Evolutionary conservation across 1,140 invertebrate species (phyloP).

Genomic region (Goniozus legneri): DNA sequence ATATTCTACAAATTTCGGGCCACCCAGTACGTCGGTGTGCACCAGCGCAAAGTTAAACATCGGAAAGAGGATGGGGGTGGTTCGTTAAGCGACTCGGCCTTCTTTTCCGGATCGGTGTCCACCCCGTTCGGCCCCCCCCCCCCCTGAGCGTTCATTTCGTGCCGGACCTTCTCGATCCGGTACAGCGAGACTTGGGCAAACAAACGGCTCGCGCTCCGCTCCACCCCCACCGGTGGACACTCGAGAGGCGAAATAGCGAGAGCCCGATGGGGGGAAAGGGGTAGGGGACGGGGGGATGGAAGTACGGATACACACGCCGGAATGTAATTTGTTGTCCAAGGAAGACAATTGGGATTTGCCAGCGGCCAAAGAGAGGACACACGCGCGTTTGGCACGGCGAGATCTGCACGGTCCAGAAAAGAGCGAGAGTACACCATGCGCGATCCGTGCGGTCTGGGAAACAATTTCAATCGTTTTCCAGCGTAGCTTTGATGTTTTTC

Average conservation of each 20-base stretch:
- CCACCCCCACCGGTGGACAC: no score
- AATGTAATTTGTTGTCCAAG: conserved; percentile 47
- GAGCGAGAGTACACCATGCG: conserved; percentile 4
- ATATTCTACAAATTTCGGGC: no score
- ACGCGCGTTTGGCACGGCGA: conserved; percentile 4
- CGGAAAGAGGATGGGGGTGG: neutral
- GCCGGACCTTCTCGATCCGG: neutral
- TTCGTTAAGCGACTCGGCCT: conserved; percentile 2
- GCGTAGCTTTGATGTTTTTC: conserved; percentile 43
- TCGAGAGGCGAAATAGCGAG: neutral
- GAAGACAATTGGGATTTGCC: conserved; percentile 40
- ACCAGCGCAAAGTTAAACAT: no score
- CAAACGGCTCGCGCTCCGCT: no score
- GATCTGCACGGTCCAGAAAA: conserved; percentile 6
- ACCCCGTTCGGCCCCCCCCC: neutral
- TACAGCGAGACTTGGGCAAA: neutral
- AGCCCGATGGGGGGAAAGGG: neutral
- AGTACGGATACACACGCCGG: conserved; percentile 21
- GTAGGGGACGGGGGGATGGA: neutral
- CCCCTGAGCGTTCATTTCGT: neutral
- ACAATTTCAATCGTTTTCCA: conserved; percentile 47
- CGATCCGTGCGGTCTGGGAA: conserved; percentile 23
- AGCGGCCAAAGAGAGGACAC: conserved; percentile 16
- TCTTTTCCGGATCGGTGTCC: neutral
- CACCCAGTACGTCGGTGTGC: no score